phyloP scores from a whole-genome alignment of 1,140 invertebrate genomes.

The Magallana gigas region DNA sequence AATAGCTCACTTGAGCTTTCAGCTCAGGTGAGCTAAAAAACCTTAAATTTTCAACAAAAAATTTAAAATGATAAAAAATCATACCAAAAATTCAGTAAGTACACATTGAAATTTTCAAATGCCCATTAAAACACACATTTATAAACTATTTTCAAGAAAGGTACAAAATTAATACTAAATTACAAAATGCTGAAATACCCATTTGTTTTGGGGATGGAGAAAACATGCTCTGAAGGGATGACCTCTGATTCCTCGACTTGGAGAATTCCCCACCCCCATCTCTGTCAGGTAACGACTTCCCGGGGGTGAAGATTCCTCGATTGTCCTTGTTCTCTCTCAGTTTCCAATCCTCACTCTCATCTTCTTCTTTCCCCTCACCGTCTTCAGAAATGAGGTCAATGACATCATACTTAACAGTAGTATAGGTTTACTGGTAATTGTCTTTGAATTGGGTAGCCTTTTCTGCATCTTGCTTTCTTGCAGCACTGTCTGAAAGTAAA shows the following conservation, averaged over 20 bases:
- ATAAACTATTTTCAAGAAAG: too few species aligned
- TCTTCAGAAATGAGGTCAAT: conserved; percentile 16
- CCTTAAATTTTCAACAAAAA: too few species aligned
- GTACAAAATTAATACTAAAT: too few species aligned
- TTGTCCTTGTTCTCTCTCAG: not conserved
- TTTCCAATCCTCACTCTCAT: not conserved
- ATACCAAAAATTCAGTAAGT: too few species aligned
- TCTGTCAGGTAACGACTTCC: not conserved
- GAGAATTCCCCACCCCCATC: not conserved
- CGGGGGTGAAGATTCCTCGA: not conserved
- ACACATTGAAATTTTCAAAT: too few species aligned
- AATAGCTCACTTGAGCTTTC: too few species aligned
- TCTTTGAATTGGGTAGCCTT: not conserved
- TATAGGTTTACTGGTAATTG: not conserved
- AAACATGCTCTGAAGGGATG: not conserved
- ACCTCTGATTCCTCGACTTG: not conserved
- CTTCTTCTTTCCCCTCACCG: not conserved
- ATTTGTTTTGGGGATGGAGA: not conserved
- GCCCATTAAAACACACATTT: too few species aligned
- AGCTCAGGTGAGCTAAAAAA: too few species aligned
- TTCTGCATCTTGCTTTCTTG: not conserved
- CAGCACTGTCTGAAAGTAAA: not conserved
- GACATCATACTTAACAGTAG: not conserved
- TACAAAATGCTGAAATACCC: not conserved
- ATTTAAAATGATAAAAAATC: too few species aligned